Percentiles rank a stretch among this genome's conserved stretches.
Evolutionary conservation across 2,888 invertebrate genomes (phyloP).

Genomic region (Scrobipalpa atriplicella): DNA sequence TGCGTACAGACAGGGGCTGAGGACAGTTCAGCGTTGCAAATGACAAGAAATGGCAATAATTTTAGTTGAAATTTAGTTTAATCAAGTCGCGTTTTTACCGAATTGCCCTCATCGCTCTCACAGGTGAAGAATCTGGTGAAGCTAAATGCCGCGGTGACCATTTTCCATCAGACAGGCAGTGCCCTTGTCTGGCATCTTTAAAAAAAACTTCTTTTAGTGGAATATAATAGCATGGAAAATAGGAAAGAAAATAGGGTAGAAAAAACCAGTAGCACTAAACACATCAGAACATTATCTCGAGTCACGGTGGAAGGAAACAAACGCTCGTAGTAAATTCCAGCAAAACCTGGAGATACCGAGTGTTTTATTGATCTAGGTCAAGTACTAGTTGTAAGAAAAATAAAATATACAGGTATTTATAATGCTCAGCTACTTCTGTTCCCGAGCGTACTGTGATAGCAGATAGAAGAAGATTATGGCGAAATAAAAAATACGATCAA

Average conservation of each 20-base stretch:
- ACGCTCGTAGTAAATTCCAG: constrained; percentile 5
- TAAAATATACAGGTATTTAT: not conserved
- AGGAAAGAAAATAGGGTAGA: not conserved
- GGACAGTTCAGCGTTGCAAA: no score
- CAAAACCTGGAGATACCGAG: constrained; percentile 12
- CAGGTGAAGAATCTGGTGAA: no score
- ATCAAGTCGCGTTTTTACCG: no score
- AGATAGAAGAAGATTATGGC: no score
- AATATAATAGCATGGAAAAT: not conserved
- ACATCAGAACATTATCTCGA: constrained; percentile 5
- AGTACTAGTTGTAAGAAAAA: not conserved
- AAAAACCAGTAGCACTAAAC: not conserved
- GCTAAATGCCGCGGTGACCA: no score
- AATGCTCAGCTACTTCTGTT: not conserved
- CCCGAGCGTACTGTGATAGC: no score
- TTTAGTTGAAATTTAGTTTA: no score
- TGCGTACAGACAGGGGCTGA: no score
- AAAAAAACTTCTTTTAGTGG: not conserved
- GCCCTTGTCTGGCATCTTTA: not conserved
- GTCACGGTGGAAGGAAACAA: not conserved
- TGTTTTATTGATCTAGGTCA: constrained; percentile 17
- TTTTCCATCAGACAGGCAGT: not conserved
- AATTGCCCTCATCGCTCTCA: no score
- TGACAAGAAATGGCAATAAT: no score
- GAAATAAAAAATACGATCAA: no score